Conservation (phyloP, 2,113 vertebrate genomes). For the Erinaceus europaeus region DNA sequence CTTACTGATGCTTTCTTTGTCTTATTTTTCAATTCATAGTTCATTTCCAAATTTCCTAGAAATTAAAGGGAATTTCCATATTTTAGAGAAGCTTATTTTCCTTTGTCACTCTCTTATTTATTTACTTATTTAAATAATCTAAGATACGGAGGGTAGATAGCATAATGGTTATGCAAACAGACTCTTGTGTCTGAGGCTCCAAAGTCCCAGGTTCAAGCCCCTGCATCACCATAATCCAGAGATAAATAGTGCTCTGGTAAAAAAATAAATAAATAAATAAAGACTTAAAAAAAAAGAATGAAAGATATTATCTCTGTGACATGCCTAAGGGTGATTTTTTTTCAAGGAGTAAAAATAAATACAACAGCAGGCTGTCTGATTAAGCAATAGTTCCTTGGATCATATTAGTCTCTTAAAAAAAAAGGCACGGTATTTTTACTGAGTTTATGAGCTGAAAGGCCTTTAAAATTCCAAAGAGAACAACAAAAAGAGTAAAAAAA, state of each 20-base stretch:
- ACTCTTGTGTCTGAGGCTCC: too few species aligned
- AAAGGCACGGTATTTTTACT: slow-evolving; percentile 67
- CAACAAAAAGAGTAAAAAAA: slow-evolving; percentile 68
- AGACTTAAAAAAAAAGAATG: too few species aligned
- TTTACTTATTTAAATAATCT: slow-evolving; percentile 57
- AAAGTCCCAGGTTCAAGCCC: too few species aligned
- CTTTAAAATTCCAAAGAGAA: slow-evolving; percentile 74
- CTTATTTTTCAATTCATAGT: not conserved
- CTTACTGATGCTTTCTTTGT: not conserved
- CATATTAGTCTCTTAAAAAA: slow-evolving; percentile 66
- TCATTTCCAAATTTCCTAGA: not conserved
- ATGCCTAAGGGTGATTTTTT: slow-evolving; percentile 47
- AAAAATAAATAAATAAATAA: too few species aligned
- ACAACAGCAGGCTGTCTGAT: slow-evolving; percentile 56
- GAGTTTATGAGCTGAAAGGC: slow-evolving; percentile 68
- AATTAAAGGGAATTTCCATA: not conserved
- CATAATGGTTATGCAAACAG: too few species aligned
- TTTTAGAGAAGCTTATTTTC: not conserved
- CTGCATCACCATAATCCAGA: too few species aligned
- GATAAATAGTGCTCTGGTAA: too few species aligned
- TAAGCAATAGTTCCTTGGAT: slow-evolving; percentile 72
- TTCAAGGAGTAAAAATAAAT: slow-evolving; percentile 58
- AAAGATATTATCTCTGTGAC: slow-evolving; percentile 52
- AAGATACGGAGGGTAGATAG: too few species aligned
- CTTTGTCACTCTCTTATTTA: not conserved